Evolutionary conservation across 1,140 invertebrate genomes (phyloP).

Genomic region (Bombus difficillimus): DNA sequence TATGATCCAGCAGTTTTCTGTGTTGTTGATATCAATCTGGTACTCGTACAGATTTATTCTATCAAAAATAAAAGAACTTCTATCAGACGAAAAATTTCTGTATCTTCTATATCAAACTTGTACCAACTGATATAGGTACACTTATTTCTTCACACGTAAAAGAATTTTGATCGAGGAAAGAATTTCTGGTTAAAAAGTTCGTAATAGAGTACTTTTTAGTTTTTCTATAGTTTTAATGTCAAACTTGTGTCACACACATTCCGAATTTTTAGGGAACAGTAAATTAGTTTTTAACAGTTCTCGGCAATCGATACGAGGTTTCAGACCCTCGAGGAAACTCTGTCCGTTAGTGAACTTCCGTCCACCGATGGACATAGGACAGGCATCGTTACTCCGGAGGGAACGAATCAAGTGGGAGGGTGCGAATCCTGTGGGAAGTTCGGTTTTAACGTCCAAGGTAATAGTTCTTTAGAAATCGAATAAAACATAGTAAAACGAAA

Average conservation of each 20-base stretch:
- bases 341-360: not conserved
- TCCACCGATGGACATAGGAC: not conserved
- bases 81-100: too few species aligned
- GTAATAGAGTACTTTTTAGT: not conserved
- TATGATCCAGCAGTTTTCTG: not conserved
- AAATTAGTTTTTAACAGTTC: slow-evolving; percentile 8
- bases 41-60: too few species aligned
- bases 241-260: not conserved
- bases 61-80: too few species aligned
- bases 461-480: not conserved
- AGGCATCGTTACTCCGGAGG: not conserved
- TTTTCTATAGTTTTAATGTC: not conserved
- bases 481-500: not conserved
- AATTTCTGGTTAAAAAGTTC: not conserved
- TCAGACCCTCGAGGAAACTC: slow-evolving; percentile 1
- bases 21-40: too few species aligned
- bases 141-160: not conserved
- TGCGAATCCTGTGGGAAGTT: not conserved
- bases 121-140: too few species aligned
- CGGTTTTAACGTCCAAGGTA: not conserved
- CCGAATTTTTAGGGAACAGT: not conserved
- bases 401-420: not conserved
- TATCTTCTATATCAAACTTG: too few species aligned
- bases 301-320: slow-evolving; percentile 1
- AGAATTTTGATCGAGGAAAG: not conserved